These are phyloP conservation scores for Pseudomugil tenellus DNA, from an alignment of 2,797 vertebrate genomes.

Conservation along the genomic window DNA sequence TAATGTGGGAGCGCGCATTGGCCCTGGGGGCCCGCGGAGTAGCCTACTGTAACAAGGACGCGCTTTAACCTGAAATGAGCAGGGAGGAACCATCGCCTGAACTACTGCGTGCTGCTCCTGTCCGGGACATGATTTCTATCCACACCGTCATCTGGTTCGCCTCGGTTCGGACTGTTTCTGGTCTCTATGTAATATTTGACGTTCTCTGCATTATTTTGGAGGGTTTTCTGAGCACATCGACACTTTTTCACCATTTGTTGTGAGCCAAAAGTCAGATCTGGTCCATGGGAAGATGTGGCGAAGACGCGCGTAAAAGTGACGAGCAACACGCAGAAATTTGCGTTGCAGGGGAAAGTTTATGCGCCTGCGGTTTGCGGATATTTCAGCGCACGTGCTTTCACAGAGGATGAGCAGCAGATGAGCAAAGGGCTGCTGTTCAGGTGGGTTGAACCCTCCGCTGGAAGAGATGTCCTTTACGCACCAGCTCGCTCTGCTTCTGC, in stretches of 20 bases:
- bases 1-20: constrained; percentile 33
- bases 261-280: background rate
- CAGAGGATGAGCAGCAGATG: constrained; percentile 32
- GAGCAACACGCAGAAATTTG: background rate
- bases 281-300: background rate
- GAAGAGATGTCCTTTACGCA: constrained; percentile 57
- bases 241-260: background rate
- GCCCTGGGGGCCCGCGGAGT: background rate
- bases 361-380: too few relatives aligned
- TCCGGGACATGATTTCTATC: background rate
- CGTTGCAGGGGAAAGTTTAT: background rate
- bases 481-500: constrained; percentile 45
- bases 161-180: background rate
- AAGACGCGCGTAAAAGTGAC: constrained; percentile 22
- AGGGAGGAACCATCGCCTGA: background rate
- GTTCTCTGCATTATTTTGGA: background rate
- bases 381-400: constrained; percentile 15
- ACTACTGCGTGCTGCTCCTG: background rate
- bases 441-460: constrained; percentile 16
- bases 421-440: constrained; percentile 21
- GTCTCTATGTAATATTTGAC: background rate
- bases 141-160: background rate
- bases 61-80: constrained; percentile 8
- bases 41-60: constrained; percentile 15
- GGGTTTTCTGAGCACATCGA: background rate